Base-by-base conservation (phyloP, 2,797 vertebrate species). In the Amblyopsis hoosieri region DNA sequence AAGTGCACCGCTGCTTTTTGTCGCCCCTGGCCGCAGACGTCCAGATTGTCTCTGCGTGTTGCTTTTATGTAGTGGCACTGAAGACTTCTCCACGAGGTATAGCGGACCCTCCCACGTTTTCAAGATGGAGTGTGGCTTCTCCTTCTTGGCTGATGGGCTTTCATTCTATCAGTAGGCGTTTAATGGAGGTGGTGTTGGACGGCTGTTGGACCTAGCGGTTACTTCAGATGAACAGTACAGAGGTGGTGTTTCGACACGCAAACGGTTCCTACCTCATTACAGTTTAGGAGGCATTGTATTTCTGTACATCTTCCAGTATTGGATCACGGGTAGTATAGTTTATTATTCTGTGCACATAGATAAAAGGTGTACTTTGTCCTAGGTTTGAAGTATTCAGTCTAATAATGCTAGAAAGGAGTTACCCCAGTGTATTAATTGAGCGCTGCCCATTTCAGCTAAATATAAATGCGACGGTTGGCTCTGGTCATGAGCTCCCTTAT, bases 1-100 rank as follows among this genome's bases (percentile, higher is more conserved):
- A 74, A 74, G 56, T 72, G 52, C 55, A 12, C 45, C 52, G 66
- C 62, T 47, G 74, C 69, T 80, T 74, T 86, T 66, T 74, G 67
- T 69, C 49, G 29, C 56, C 55, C 64, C 55, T 67, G 61, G 67
- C 57, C 69, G 7, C 72, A 78, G 82, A 74, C 67, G 69, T 70
- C 46, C 50, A 72, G 57, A 64, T 76, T 51, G 65, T 54, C 46
- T 37, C 52, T 49, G 29, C 52, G 69, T 81, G 62, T 72, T 73
- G 15, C 73, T 71, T 71, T 64, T 49, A 52, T 48, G 54, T 62
- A 52, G 62, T 11, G 51, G 48, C 65, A 57, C 72, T 59, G 71
- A 60, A 76, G 68, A 51, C 68, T 65, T 64, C 15, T 60, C 45
- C 52, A 37, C 11, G 13, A 56, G 42, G 58, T 51, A 13, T 51